Evolutionary conservation across 1,140 invertebrate species (phyloP).

Genomic region (Drosophila carrolli): DNA sequence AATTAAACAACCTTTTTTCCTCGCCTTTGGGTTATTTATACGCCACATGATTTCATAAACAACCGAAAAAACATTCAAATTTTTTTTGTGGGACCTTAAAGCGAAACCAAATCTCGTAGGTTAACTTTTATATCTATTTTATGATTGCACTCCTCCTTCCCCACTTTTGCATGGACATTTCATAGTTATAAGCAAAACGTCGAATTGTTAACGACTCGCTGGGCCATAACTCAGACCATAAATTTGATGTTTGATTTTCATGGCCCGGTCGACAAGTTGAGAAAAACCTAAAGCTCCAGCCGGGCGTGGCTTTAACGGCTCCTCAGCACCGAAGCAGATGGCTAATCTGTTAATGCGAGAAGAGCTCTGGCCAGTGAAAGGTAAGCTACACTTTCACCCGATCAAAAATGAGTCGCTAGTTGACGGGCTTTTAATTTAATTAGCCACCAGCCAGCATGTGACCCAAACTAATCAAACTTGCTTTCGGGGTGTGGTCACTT

Average conservation of each 20-base stretch:
- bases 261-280: conserved; percentile 18
- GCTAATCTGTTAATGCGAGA: conserved; percentile 62
- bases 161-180: conserved; percentile 17
- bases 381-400: conserved; percentile 59
- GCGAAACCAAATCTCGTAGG: conserved; percentile 20
- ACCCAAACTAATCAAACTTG: conserved; percentile 48
- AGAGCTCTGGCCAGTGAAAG: conserved; percentile 44
- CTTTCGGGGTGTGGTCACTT: conserved; percentile 48
- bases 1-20: conserved; percentile 31
- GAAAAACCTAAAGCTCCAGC: conserved; percentile 7
- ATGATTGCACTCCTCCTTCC: conserved; percentile 12
- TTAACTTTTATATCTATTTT: conserved; percentile 34
- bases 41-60: not conserved
- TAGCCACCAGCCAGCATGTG: conserved; percentile 25
- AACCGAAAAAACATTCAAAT: conserved; percentile 7
- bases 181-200: conserved; percentile 52
- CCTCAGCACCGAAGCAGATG: conserved; percentile 8
- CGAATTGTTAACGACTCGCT: conserved; percentile 43
- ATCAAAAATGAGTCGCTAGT: conserved; percentile 6
- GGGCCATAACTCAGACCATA: conserved; percentile 40
- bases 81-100: not conserved
- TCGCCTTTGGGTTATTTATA: not conserved
- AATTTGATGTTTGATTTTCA: conserved; percentile 51
- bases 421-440: conserved; percentile 57
- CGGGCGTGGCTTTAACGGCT: conserved; percentile 40